These are phyloP conservation scores for Sciurus carolinensis DNA, from an alignment of 2,797 vertebrate species.

Conservation along the genomic window DNA sequence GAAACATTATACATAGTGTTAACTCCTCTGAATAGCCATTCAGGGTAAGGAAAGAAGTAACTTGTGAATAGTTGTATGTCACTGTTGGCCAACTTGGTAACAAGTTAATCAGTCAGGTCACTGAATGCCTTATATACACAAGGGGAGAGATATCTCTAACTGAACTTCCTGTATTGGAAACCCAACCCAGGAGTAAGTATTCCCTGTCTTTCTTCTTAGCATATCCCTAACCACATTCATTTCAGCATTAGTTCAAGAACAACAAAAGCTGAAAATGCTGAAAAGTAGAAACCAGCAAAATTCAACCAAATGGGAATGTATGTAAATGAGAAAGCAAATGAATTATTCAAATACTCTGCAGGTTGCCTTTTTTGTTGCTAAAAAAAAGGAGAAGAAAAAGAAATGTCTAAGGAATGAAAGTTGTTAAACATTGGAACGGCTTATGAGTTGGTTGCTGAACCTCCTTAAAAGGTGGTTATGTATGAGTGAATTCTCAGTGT, in stretches of 20 bases:
- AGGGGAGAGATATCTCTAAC: neutral
- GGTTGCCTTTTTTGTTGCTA: constrained; percentile 50
- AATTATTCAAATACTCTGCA: constrained; percentile 71
- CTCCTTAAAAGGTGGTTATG: neutral
- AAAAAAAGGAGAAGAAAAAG: neutral
- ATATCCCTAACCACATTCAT: constrained; percentile 1
- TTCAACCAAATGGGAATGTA: constrained; percentile 62
- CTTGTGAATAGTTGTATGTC: neutral
- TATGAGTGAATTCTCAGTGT: constrained; percentile 5
- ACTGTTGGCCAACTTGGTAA: neutral
- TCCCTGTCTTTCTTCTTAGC: neutral
- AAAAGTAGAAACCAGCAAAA: constrained; percentile 65
- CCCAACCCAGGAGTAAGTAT: neutral
- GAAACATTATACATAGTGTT: neutral
- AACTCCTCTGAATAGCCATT: neutral
- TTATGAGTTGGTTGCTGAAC: neutral
- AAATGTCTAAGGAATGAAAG: constrained; percentile 59
- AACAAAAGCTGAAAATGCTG: constrained; percentile 72
- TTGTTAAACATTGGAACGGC: constrained; percentile 49
- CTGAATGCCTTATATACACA: neutral
- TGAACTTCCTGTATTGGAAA: neutral
- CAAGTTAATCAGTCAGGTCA: neutral
- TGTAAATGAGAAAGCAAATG: constrained; percentile 69
- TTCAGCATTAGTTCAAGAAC: constrained; percentile 68
- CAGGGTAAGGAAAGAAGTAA: neutral